Evolutionary conservation across 2,888 invertebrate genomes (phyloP).

Genomic region (Caenorhabditis japonica): DNA sequence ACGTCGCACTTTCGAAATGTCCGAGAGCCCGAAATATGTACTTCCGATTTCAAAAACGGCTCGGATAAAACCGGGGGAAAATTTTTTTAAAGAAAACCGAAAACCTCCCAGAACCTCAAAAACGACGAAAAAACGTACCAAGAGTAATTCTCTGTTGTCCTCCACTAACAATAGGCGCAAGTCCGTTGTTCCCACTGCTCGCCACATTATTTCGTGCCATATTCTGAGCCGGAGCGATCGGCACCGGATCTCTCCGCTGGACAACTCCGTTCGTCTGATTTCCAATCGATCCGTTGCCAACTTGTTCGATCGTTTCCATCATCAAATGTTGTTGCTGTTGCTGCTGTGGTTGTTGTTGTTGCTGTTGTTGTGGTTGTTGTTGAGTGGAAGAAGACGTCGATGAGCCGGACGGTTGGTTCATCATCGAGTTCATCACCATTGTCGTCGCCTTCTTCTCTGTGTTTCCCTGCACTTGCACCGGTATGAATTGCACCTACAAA

Average conservation of each 20-base stretch:
- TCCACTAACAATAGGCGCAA: neutral
- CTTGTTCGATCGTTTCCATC: conserved; percentile 37
- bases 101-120: neutral
- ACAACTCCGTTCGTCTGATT: neutral
- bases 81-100: too few relatives aligned
- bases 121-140: conserved; percentile 49
- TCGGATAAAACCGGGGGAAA: too few relatives aligned
- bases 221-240: conserved; percentile 50
- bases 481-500: conserved; percentile 62
- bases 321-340: conserved; percentile 17
- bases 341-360: conserved; percentile 8
- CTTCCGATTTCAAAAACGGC: too few relatives aligned
- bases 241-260: conserved; percentile 34
- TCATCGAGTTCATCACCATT: conserved; percentile 39
- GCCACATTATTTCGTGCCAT: conserved; percentile 10
- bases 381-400: conserved; percentile 1
- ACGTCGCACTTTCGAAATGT: too few relatives aligned
- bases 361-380: conserved; percentile 25
- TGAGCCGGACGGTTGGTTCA: conserved; percentile 7
- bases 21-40: too few relatives aligned
- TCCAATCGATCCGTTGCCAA: conserved; percentile 25
- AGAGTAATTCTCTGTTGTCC: conserved; percentile 72
- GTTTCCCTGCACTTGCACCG: conserved; percentile 50
- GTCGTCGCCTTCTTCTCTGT: conserved; percentile 27
- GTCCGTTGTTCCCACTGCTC: conserved; percentile 10